Base-by-base conservation (phyloP, 1,140 invertebrate genomes). In the Propsilocerus akamusi region DNA sequence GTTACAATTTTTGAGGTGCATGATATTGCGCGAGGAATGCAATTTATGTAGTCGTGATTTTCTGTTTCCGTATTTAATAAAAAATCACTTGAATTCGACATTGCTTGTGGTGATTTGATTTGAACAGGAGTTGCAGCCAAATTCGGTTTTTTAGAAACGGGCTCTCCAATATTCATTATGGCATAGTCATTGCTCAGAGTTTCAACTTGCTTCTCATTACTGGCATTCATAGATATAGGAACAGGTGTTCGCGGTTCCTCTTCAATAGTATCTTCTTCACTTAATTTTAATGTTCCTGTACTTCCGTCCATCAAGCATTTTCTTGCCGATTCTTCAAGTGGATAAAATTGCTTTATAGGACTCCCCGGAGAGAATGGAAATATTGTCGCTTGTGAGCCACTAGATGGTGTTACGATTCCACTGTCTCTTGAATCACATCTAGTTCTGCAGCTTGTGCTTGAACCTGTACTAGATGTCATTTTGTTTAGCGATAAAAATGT, bases 311-410 rank as follows among this genome's bases (percentile, higher is more conserved):
- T 60, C 7, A 55, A 54, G 53, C 59, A 57, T 48, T 66, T 53
- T 51, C 53, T 54, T 14, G 32, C 26, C n/a, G 46, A 26, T 25
- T 52, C 26, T 41, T 56, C 49, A 3, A 70, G 67, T 2, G 67
- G 61, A 52, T 70, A 70, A 12, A 69, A 59, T 0, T 74, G 74
- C 4, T 73, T 75, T 26, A 69, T 65, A 3, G 76, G 74, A 61
- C 73, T 76, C 54, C 75, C 74, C 2, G 76, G 52, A 28, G 71
- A 75, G 47, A 78, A 70, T 0, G 75, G 72, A 52, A 77, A 77
- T 53, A 77, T 75, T 0, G 74, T 73, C 0, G 70, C 61, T 12
- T 49, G 48, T 4, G 73, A 72, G 41, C 72, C 70, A 0, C 70
- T 73, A 0, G 73, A 71, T 0, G 73, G 75, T 6, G 67, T 68